Percentiles rank a stretch among this genome's conserved stretches.
These are phyloP conservation scores for Odocoileus hemionus DNA, from an alignment of 2,113 vertebrate species.

Conservation along the genomic window DNA sequence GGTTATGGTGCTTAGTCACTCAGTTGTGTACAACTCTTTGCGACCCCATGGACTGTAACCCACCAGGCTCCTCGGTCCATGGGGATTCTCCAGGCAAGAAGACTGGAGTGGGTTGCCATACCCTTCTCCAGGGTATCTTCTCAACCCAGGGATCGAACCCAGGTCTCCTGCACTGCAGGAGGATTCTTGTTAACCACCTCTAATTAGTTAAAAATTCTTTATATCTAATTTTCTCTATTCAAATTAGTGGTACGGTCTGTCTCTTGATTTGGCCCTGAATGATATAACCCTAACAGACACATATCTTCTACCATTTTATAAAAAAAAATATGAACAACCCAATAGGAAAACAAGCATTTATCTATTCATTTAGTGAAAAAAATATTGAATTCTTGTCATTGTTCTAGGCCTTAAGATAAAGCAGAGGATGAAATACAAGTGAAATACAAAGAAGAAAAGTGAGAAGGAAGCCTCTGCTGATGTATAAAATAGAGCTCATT, in stretches of 20 bases:
- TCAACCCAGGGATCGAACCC: background rate
- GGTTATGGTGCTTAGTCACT: background rate
- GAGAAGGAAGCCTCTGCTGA: background rate
- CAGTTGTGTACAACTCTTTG: background rate
- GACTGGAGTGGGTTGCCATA: background rate
- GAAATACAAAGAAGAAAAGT: background rate
- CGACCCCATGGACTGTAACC: background rate
- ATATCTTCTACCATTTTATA: background rate
- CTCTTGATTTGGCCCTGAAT: background rate
- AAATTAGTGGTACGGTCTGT: background rate
- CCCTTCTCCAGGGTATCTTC: background rate
- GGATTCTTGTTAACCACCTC: background rate
- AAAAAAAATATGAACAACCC: background rate
- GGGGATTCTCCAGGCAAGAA: background rate
- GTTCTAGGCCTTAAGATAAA: background rate
- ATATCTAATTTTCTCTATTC: background rate
- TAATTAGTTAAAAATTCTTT: background rate
- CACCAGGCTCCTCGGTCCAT: background rate
- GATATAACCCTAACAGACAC: background rate
- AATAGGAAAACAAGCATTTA: background rate
- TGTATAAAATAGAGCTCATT: background rate
- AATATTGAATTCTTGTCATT: background rate
- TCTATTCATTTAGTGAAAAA: background rate
- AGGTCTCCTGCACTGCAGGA: background rate
- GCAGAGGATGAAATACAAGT: background rate